Conservation (phyloP, 2,888 invertebrate species). For the Psococerastis gibbosa region DNA sequence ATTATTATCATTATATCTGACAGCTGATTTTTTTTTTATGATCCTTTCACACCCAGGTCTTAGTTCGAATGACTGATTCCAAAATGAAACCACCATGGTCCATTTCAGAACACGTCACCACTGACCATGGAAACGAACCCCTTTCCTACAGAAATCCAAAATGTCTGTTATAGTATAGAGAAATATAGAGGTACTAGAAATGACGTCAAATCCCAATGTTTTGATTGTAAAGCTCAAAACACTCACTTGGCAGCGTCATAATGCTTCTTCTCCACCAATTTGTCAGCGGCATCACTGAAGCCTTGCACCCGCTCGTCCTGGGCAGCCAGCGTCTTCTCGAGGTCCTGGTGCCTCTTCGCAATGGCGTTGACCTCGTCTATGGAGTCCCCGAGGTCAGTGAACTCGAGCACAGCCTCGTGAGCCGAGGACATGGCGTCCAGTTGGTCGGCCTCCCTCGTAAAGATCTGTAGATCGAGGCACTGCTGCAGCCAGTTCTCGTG, state of each 20-base stretch:
- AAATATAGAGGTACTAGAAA: too few species aligned
- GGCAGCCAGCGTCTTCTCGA: constrained; percentile 77
- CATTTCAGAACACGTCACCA: too few species aligned
- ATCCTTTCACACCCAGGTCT: too few species aligned
- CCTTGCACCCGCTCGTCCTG: constrained; percentile 80
- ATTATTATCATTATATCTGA: too few species aligned
- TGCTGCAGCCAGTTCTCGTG: constrained; percentile 76
- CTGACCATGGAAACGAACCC: too few species aligned
- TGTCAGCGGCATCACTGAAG: constrained; percentile 66
- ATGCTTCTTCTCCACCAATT: constrained; percentile 57
- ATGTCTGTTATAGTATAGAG: too few species aligned
- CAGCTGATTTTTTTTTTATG: too few species aligned
- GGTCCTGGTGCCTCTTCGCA: constrained; percentile 80
- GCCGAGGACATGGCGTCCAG: constrained; percentile 89
- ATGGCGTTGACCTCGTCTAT: constrained; percentile 83
- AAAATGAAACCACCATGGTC: too few species aligned
- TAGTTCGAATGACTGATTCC: too few species aligned
- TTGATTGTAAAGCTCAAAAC: constrained; percentile 7
- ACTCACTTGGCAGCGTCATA: constrained; percentile 59
- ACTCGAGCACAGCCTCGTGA: constrained; percentile 85
- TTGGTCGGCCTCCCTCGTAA: constrained; percentile 91
- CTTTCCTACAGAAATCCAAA: too few species aligned
- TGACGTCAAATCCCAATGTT: too few species aligned
- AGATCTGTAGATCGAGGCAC: constrained; percentile 71
- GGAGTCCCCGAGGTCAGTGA: constrained; percentile 69